phyloP scores from a whole-genome alignment of 2,797 vertebrate genomes.

The Sparidentex hasta region DNA sequence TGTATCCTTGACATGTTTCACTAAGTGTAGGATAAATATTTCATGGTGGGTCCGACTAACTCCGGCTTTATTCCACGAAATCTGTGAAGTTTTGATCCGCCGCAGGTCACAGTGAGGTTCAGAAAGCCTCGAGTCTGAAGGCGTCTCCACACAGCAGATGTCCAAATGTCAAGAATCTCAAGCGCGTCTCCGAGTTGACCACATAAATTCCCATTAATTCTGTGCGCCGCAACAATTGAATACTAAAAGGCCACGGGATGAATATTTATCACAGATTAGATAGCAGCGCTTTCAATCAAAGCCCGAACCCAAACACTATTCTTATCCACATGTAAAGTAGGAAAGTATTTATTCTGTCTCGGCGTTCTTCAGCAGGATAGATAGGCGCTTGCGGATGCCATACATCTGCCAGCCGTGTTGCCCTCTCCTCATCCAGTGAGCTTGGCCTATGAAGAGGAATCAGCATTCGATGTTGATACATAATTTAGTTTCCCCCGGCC shows the following conservation, averaged over 20 bases:
- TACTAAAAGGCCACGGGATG: conserved; percentile 75
- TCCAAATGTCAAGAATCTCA: conserved; percentile 70
- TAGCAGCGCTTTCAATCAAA: conserved; percentile 69
- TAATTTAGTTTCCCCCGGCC: conserved; percentile 76
- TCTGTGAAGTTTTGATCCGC: conserved; percentile 22
- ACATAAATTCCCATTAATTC: conserved; percentile 69
- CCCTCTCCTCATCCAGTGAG: conserved; percentile 60
- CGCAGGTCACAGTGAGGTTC: conserved; percentile 20
- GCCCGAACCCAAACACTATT: conserved; percentile 39
- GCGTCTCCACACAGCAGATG: conserved; percentile 21
- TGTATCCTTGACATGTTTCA: conserved; percentile 24
- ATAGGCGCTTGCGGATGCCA: conserved; percentile 52
- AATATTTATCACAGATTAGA: conserved; percentile 79
- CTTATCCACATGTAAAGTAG: conserved; percentile 64
- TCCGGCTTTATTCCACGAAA: conserved; percentile 20
- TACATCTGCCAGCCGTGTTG: conserved; percentile 65
- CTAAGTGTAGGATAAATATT: conserved; percentile 26
- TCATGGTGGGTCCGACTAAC: conserved; percentile 5
- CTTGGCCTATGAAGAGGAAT: conserved; percentile 66
- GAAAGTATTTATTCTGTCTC: conserved; percentile 50
- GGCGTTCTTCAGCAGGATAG: conserved; percentile 61
- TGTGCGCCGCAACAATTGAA: conserved; percentile 55
- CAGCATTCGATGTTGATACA: conserved; percentile 67
- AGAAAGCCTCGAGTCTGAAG: conserved; percentile 1
- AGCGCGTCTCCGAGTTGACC: conserved; percentile 53